Base-by-base conservation (phyloP, 1,140 invertebrate species). In the Pentalonia nigronervosa region DNA sequence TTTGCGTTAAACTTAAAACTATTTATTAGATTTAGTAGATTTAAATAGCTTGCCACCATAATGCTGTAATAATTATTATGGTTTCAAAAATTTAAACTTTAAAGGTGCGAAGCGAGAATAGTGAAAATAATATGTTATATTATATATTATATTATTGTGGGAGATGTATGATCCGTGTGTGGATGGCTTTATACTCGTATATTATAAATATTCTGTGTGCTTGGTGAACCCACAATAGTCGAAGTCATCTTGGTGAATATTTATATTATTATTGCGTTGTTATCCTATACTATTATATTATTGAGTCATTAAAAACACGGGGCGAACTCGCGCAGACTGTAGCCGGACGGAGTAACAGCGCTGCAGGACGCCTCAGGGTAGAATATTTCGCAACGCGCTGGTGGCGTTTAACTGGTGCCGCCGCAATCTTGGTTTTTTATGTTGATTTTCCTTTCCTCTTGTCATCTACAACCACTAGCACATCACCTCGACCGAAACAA, bases 291-390 rank as follows among this genome's bases (percentile, higher is more conserved):
- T 76, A n/a, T 76, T n/a, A 45, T 90, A 60, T 60, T 41, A 60
- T 60, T 41, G 36, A 60, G 89, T 90, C 89, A 25, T 90, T 90
- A 90, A 90, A 90, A 88, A 88, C 45, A 88, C 47, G 25, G 45
- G 47, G n/a, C 17, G 86, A 88, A 88, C 41, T 41, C 83, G 36
- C 41, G 36, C 23, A 30, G 83, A 23, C 36, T 84, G 21, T 41
- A 45, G 41, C 23, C 41, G 41, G 21, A 84, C 41, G 41, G 21
- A 84, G n/a, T 1, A 17, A 9, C 21, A 41, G 17, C 7, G 34
- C 17, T 41, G 7, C 47, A 47, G 87, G 7, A 89, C 47, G 47
- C 87, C 48, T 20, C 48, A 48, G 86, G 30, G 47, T 30, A 48
- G 87, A 89, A 50, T 89, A 47, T 89, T 89, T 89, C 30, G 87